phyloP scores from a whole-genome alignment of 2,113 vertebrate genomes.

The Beaufortia kweichowensis region DNA sequence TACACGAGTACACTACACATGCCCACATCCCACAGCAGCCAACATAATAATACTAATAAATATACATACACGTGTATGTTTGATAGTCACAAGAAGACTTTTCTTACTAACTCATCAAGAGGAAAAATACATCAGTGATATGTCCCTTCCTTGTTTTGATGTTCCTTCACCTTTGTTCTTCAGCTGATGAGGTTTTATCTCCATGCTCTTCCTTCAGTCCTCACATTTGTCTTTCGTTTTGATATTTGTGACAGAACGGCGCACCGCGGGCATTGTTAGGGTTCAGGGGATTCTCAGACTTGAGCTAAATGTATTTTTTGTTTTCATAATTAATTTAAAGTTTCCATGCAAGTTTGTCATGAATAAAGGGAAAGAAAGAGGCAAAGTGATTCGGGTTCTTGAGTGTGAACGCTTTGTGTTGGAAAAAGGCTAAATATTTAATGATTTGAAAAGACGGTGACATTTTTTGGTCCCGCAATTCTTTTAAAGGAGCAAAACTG shows the following conservation, averaged over 20 bases:
- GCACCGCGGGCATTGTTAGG: constrained; percentile 50
- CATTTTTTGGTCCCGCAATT: constrained; percentile 52
- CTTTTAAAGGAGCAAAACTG: constrained; percentile 36
- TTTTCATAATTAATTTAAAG: constrained; percentile 66
- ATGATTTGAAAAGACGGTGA: constrained; percentile 40
- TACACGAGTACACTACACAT: constrained; percentile 38
- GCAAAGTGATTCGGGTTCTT: constrained; percentile 41
- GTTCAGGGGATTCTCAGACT: constrained; percentile 39
- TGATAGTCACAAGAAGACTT: constrained; percentile 44
- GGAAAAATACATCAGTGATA: constrained; percentile 56
- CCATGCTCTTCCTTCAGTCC: constrained; percentile 44
- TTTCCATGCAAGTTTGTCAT: constrained; percentile 52
- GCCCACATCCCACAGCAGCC: constrained; percentile 27
- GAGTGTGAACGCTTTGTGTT: constrained; percentile 27
- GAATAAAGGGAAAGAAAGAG: constrained; percentile 45
- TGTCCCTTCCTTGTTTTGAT: constrained; percentile 43
- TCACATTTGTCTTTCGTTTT: constrained; percentile 52
- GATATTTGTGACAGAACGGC: constrained; percentile 39
- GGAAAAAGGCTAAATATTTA: constrained; percentile 45
- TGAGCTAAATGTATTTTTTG: constrained; percentile 62
- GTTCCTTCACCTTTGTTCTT: constrained; percentile 58
- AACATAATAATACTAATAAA: constrained; percentile 52
- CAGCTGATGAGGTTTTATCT: constrained; percentile 52
- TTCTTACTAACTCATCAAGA: constrained; percentile 52
- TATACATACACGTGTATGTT: constrained; percentile 34